Conservation (phyloP, 1,140 invertebrate genomes). For the Pachypsylla venusta region DNA sequence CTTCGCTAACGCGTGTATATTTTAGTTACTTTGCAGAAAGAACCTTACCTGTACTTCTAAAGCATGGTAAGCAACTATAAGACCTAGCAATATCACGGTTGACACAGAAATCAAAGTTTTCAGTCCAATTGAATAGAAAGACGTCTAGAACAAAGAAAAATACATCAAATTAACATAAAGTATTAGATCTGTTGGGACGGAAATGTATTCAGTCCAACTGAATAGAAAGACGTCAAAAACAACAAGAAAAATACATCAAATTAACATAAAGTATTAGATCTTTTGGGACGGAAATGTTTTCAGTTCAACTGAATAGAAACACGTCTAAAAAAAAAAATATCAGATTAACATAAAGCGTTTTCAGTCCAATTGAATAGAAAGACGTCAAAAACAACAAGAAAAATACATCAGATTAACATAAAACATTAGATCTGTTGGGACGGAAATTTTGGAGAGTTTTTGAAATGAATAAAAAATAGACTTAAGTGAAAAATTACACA, state of each 20-base stretch:
- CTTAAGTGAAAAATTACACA: conserved; percentile 10
- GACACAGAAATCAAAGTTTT: conserved; percentile 98
- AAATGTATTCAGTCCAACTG: conserved; percentile 92
- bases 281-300: no score
- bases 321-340: no score
- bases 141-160: conserved; percentile 56
- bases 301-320: conserved; percentile 87
- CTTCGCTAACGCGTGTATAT: no score
- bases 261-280: no score
- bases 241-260: conserved; percentile 21
- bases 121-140: conserved; percentile 87
- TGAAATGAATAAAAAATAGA: conserved; percentile 47
- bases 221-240: conserved; percentile 87
- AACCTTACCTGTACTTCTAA: conserved; percentile 93
- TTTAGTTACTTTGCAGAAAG: no score
- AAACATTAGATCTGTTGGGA: no score
- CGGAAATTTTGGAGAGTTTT: conserved; percentile 89
- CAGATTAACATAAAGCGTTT: no score
- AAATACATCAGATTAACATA: conserved; percentile 15
- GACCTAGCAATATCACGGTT: conserved; percentile 93
- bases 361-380: conserved; percentile 89
- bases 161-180: conserved; percentile 13
- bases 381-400: conserved; percentile 64
- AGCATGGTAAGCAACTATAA: conserved; percentile 98
- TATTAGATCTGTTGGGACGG: no score